Conservation (phyloP, 92 coral and sea anemone genomes). For the Virgularia gustaviana region DNA sequence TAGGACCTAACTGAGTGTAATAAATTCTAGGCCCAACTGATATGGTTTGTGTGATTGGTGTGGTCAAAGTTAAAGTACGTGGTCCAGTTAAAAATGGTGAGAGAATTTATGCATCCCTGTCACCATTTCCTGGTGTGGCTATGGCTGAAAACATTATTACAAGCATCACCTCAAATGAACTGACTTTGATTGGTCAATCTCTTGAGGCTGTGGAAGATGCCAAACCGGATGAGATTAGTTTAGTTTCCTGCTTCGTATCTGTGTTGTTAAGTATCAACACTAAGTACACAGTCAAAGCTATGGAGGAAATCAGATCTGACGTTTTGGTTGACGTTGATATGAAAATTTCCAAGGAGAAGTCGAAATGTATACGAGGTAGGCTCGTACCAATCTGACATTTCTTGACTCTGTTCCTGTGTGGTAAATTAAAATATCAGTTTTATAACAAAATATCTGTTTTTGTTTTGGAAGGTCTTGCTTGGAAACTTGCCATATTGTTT, state of each 20-base stretch:
- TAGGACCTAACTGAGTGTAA: too few species aligned
- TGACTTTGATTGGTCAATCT: slow-evolving; percentile 80
- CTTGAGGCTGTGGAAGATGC: slow-evolving; percentile 58
- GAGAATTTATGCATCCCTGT: slow-evolving; percentile 82
- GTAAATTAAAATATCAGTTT: neutral
- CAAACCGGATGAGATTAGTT: slow-evolving; percentile 49
- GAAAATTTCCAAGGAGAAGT: slow-evolving; percentile 64
- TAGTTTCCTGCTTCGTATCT: slow-evolving; percentile 85
- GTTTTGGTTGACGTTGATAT: slow-evolving; percentile 69
- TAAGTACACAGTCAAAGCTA: slow-evolving; percentile 65
- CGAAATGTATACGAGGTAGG: slow-evolving; percentile 72
- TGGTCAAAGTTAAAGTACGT: slow-evolving; percentile 81
- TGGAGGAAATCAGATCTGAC: slow-evolving; percentile 67
- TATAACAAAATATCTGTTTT: neutral
- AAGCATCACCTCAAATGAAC: slow-evolving; percentile 59
- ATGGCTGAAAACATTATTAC: slow-evolving; percentile 72
- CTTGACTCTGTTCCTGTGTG: neutral
- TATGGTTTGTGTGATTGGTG: slow-evolving; percentile 89
- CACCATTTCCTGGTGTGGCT: slow-evolving; percentile 76
- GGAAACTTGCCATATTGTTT: slow-evolving; percentile 53
- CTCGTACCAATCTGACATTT: neutral
- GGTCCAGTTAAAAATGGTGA: slow-evolving; percentile 86
- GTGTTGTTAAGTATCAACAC: slow-evolving; percentile 68
- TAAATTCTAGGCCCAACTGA: slow-evolving; percentile 64
- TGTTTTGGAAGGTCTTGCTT: slow-evolving; percentile 50